phyloP scores from a whole-genome alignment of 2,113 vertebrate species.

The Cheilinus undulatus region DNA sequence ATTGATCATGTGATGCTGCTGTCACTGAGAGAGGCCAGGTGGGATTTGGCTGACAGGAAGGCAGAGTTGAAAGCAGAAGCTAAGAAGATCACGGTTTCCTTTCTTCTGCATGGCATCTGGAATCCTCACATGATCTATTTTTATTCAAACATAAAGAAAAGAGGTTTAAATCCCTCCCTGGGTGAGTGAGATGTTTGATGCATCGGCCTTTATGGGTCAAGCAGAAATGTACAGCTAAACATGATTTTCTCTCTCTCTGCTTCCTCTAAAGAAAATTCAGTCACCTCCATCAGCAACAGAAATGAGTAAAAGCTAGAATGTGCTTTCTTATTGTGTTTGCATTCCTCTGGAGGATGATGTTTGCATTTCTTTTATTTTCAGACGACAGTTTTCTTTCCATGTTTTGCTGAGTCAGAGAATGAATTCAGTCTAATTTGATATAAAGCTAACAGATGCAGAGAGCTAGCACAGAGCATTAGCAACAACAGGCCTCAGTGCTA shows the following conservation, averaged over 20 bases:
- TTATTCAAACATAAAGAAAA: conserved; percentile 47
- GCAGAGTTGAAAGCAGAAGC: conserved; percentile 3
- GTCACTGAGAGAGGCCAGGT: conserved; percentile 37
- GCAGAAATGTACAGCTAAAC: conserved; percentile 36
- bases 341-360: conserved; percentile 60
- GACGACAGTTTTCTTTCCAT: conserved; percentile 51
- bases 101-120: conserved; percentile 12
- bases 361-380: conserved; percentile 57
- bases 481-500: conserved; percentile 30
- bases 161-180: conserved; percentile 43
- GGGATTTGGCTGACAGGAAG: conserved; percentile 41
- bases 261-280: conserved; percentile 68
- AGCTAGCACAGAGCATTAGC: conserved; percentile 51
- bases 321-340: conserved; percentile 72
- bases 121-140: conserved; percentile 56
- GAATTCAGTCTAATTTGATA: conserved; percentile 73
- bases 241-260: conserved; percentile 28
- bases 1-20: conserved; percentile 28
- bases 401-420: conserved; percentile 56
- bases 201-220: conserved; percentile 15
- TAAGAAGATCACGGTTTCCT: conserved; percentile 25
- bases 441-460: conserved; percentile 56
- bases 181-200: conserved; percentile 34
- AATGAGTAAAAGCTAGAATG: conserved; percentile 70
- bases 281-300: conserved; percentile 68